Evolutionary conservation across 2,113 vertebrate genomes (phyloP).

Genomic region (Campylomormyrus tamandua): DNA sequence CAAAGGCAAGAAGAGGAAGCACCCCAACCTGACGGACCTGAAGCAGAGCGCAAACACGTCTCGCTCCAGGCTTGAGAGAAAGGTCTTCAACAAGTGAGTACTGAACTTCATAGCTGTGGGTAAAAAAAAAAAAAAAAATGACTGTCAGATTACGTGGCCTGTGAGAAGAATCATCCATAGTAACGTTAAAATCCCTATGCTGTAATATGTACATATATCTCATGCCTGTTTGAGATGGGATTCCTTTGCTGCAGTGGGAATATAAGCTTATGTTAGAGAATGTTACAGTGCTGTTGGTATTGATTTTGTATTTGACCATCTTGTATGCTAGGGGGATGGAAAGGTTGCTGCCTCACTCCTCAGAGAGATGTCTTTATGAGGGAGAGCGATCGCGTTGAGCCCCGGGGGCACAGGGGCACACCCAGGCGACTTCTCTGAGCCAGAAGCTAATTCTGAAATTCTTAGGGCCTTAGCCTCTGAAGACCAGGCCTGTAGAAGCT

Average conservation of each 20-base stretch:
- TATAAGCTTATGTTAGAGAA: background rate
- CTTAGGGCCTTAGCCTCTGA: background rate
- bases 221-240: background rate
- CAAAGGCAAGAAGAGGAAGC: conserved; percentile 69
- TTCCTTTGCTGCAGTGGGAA: background rate
- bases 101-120: background rate
- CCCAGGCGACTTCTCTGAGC: background rate
- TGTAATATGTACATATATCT: background rate
- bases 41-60: conserved; percentile 71
- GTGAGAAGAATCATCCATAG: background rate
- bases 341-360: background rate
- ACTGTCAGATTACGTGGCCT: too few relatives aligned
- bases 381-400: background rate
- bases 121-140: background rate
- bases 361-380: background rate
- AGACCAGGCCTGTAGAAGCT: background rate
- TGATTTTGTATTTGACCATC: background rate
- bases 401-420: background rate
- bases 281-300: background rate
- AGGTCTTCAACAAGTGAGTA: conserved; percentile 86
- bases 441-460: conserved; percentile 1
- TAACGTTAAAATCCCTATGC: background rate
- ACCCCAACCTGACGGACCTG: conserved; percentile 80
- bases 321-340: background rate
- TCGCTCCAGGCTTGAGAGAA: conserved; percentile 76